Base-by-base conservation (phyloP, 2,797 vertebrate genomes). In the Karalla daura region DNA sequence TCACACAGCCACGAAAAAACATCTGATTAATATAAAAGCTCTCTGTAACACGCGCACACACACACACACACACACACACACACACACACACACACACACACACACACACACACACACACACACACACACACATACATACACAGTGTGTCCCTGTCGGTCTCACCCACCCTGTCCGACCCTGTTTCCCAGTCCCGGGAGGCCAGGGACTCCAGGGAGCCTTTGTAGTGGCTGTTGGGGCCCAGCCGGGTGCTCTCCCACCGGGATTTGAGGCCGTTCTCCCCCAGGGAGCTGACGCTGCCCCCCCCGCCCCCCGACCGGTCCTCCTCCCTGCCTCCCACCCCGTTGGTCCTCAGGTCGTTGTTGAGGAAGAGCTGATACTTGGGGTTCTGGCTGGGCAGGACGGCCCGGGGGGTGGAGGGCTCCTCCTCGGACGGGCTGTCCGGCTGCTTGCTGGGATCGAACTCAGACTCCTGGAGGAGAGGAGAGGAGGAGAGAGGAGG, bases 171-270 rank as follows among this genome's bases (percentile, higher is more conserved):
- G 60, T 88, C 92, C 20, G 93, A 78, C 72, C n/a, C 70, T 28
- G 49, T 54, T 60, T 93, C 92, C 81, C 81, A 86, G 73, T 93
- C 92, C 58, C 90, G 68, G 0, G 89, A 90, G 63, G 83, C 36
- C 44, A 92, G 62, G 11, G 90, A 92, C 82, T 93, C 92, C 78
- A 92, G 76, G 73, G 92, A 93, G 28, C 90, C 91, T 39, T 36
- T 40, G 75, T 41, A 80, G 59, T 83, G 45, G 87, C 90, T 89
- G 0, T 90, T 89, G 0, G 5, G 0, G 13, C 81, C 88, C 39
- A 70, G 39, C 58, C 84, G 76, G 66, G 17, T 66, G 61, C 53
- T 82, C 55, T 92, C 90, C 89, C 86, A 90, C 35, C 23, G 84
- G 64, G 85, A 5, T 63, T 54, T 75, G 63, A 76, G 56, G 45